Conservation (phyloP, 2,888 invertebrate species). For the Perithous albicinctus region DNA sequence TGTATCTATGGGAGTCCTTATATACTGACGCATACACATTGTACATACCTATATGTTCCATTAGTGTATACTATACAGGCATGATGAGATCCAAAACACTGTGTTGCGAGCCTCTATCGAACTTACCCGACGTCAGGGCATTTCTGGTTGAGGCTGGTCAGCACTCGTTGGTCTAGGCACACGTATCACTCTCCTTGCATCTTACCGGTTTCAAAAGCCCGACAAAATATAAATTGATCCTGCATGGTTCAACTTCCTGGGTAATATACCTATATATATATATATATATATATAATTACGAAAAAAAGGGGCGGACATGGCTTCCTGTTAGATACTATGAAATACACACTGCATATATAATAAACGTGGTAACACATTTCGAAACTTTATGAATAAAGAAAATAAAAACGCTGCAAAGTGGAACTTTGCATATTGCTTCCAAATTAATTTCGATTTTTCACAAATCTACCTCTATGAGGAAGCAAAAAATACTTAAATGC, state of each 20-base stretch:
- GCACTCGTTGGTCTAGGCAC: slow-evolving; percentile 42
- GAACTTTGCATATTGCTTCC: too few species aligned
- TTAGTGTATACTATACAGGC: background rate
- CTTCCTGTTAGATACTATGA: background rate
- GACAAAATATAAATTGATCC: background rate
- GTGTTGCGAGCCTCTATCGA: background rate
- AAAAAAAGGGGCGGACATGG: background rate
- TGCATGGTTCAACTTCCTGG: background rate
- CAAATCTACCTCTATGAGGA: too few species aligned
- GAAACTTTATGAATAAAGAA: background rate
- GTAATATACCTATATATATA: background rate
- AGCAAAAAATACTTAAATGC: too few species aligned
- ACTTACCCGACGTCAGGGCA: slow-evolving; percentile 15
- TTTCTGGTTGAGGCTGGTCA: slow-evolving; percentile 49
- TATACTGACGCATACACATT: background rate
- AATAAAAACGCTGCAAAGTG: too few species aligned
- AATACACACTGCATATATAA: background rate
- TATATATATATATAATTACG: too few species aligned
- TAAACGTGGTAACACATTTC: background rate
- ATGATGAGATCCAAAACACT: background rate
- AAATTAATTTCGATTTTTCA: too few species aligned
- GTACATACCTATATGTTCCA: background rate
- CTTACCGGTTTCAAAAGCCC: slow-evolving; percentile 17
- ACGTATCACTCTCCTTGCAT: slow-evolving; percentile 19
- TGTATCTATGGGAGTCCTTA: too few species aligned